Evolutionary conservation across 2,888 invertebrate genomes (phyloP), one percentile per base, ranked within the genome.

Genomic region (Lepidonotus clava): DNA sequence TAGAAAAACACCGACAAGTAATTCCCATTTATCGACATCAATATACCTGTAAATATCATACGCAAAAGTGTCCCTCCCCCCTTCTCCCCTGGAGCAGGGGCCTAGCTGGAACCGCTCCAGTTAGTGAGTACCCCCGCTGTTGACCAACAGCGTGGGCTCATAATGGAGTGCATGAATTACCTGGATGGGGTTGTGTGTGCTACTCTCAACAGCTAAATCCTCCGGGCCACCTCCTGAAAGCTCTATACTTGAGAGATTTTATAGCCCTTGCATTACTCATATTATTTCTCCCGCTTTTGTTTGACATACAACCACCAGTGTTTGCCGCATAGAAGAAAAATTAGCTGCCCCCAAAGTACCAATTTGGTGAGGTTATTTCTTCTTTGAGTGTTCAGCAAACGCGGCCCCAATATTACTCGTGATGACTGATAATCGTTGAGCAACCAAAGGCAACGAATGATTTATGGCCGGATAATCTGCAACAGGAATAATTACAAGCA

Each of bases 401-500:
- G 4, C 38, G 76, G 76, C 76, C 40, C 24, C 34, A n/a, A 76
- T 40, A 76, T 40, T 76, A 36, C 38, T 36, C 38, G 36, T 24
- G 80, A 80, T 51, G 80, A 80, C 46, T 46, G 46, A 80, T 80
- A 80, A 80, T 80, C 51, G 46, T 41, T 80, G 80, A 41, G 34
- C 28, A 71, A 71, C 71, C 38, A 71, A 71, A 71, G 36, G 21
- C 61, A n/a, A 24, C 5, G 61, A 28, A 32, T 61, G 61, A 61
- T 61, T 61, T 61, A 61, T 61, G 61, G 61, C 61, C 32, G 24
- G 28, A 61, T 61, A 61, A 24, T 61, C 85, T 24, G 41, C 71
- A 18, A 36, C 85, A 56, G 71, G 71, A 85, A 71, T 76, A 71
- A 85, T 85, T 85, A 85, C 85, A 85, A 71, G 85, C 41, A 85